Conservation (phyloP, 2,888 invertebrate genomes). For the Agonopterix heracliana region DNA sequence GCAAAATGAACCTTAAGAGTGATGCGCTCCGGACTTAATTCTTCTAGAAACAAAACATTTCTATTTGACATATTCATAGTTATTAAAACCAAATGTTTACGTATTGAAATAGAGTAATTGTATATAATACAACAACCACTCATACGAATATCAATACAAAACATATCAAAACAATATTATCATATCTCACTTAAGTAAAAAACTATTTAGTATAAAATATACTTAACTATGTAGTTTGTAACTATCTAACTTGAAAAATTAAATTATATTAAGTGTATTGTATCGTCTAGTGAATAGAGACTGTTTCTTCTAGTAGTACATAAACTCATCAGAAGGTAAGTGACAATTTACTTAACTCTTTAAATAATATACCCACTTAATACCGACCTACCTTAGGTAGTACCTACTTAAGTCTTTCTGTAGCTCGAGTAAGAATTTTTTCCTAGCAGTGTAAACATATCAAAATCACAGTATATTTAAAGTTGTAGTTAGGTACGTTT, state of each 20-base stretch:
- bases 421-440: too few relatives aligned
- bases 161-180: constrained; percentile 62
- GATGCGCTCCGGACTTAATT: constrained; percentile 50
- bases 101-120: constrained; percentile 66
- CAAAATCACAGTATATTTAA: too few relatives aligned
- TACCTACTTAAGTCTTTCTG: too few relatives aligned
- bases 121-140: constrained; percentile 65
- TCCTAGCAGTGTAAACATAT: too few relatives aligned
- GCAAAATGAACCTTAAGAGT: constrained; percentile 46
- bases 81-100: constrained; percentile 24
- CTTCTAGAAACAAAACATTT: constrained; percentile 20
- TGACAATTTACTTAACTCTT: neutral
- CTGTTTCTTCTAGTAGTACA: neutral
- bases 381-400: too few relatives aligned
- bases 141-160: constrained; percentile 72
- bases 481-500: too few relatives aligned
- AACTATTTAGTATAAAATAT: neutral
- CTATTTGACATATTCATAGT: constrained; percentile 28
- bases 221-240: neutral
- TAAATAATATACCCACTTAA: neutral
- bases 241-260: neutral
- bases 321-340: neutral
- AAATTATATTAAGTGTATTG: too few relatives aligned
- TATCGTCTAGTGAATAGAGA: too few relatives aligned
- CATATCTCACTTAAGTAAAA: constrained; percentile 35